A percentile compares a stretch with the other conserved stretches of the same genome.
Evolutionary conservation across 1,140 invertebrate species (phyloP).

Genomic region (Paraescarpia echinospica): DNA sequence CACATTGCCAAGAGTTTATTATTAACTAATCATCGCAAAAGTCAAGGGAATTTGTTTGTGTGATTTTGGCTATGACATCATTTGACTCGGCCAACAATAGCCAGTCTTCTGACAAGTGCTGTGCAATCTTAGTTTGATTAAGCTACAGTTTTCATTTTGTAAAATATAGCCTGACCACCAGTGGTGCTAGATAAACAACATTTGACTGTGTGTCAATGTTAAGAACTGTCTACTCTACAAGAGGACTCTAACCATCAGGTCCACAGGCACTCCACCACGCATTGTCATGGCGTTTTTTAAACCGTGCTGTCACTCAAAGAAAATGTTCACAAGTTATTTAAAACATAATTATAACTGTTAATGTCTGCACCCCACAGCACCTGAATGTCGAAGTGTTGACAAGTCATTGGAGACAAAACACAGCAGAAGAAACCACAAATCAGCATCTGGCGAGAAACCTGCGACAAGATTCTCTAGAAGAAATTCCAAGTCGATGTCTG

Average conservation of each 20-base stretch:
- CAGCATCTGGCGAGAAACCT: not conserved
- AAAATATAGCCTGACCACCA: not conserved
- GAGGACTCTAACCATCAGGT: too few relatives aligned
- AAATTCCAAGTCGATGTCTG: not conserved
- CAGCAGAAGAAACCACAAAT: not conserved
- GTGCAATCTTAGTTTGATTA: too few relatives aligned
- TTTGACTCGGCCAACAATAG: too few relatives aligned
- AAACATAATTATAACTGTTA: not conserved
- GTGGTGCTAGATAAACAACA: not conserved
- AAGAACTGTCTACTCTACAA: not conserved
- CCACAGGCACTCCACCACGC: too few relatives aligned
- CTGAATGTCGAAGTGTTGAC: not conserved
- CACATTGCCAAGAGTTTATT: too few relatives aligned
- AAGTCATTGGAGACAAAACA: not conserved
- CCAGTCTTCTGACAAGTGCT: too few relatives aligned
- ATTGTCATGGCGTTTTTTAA: not conserved
- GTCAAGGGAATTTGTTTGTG: too few relatives aligned
- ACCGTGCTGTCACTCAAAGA: not conserved
- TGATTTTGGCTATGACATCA: too few relatives aligned
- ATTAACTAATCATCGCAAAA: too few relatives aligned
- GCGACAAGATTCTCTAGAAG: not conserved
- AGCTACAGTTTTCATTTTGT: too few relatives aligned
- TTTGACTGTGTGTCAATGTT: not conserved
- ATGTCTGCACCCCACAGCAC: not conserved
- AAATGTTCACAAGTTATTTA: not conserved